Evolutionary conservation across 2,888 invertebrate species (phyloP).

Genomic region (Caenorhabditis zanzibari): DNA sequence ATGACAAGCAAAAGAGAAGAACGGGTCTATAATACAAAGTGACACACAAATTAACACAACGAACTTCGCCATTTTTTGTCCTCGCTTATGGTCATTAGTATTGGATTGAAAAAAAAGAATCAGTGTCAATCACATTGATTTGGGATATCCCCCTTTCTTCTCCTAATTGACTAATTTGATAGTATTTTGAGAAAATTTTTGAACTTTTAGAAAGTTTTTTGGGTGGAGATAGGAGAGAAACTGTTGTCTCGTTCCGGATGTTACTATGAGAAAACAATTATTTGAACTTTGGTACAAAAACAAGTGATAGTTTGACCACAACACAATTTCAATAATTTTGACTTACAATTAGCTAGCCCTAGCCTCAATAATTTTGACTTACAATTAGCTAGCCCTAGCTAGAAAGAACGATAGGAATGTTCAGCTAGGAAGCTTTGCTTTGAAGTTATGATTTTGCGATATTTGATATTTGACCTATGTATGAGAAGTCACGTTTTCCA

Average conservation of each 20-base stretch:
- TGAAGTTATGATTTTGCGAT: neutral
- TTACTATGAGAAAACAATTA: neutral
- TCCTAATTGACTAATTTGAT: neutral
- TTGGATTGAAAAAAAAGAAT: neutral
- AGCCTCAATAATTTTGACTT: too few relatives aligned
- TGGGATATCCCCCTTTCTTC: neutral
- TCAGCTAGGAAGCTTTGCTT: neutral
- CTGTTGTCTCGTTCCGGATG: neutral
- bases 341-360: too few relatives aligned
- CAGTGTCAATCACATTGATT: slow-evolving; percentile 11
- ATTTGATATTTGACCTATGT: slow-evolving; percentile 26
- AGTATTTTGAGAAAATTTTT: neutral
- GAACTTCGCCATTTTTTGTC: slow-evolving; percentile 34
- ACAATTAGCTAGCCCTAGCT: too few relatives aligned
- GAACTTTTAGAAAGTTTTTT: neutral
- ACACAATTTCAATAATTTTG: too few relatives aligned
- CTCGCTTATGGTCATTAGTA: slow-evolving; percentile 1
- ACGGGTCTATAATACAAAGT: slow-evolving; percentile 62
- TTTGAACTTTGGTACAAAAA: neutral
- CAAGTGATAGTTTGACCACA: too few relatives aligned
- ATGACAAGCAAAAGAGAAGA: slow-evolving; percentile 25
- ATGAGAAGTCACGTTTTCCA: slow-evolving; percentile 1
- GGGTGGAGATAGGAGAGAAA: neutral
- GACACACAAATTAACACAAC: slow-evolving; percentile 46
- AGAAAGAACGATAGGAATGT: too few relatives aligned